These are phyloP conservation scores for Champsocephalus gunnari DNA, from an alignment of 2,797 vertebrate species.

Conservation along the genomic window DNA sequence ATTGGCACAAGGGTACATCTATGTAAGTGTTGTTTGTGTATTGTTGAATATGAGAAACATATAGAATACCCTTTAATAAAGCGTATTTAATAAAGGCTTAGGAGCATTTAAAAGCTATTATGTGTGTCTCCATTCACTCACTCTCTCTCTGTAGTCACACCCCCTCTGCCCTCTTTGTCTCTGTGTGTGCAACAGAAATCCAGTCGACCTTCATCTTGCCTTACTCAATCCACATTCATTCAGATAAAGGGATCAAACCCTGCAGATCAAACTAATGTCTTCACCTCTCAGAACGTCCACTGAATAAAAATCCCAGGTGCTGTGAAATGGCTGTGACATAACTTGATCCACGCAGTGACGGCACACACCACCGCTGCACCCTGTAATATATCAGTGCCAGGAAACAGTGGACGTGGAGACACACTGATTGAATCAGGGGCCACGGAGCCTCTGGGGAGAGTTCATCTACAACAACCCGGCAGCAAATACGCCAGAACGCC, in stretches of 20 bases:
- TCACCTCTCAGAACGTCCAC: conserved; percentile 71
- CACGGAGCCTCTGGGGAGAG: conserved; percentile 73
- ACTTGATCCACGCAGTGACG: conserved; percentile 84
- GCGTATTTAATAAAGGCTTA: conserved; percentile 1
- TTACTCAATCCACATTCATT: conserved; percentile 73
- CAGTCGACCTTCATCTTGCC: conserved; percentile 80
- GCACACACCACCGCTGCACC: conserved; percentile 74
- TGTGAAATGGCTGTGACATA: conserved; percentile 83
- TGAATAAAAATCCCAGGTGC: conserved; percentile 75
- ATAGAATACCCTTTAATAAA: not conserved
- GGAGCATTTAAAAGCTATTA: not conserved
- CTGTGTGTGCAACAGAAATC: conserved; percentile 37
- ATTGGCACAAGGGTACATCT: too few relatives aligned
- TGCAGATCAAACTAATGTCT: conserved; percentile 82
- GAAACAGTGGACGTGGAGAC: conserved; percentile 78
- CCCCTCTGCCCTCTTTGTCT: conserved; percentile 38
- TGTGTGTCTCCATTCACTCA: conserved; percentile 17
- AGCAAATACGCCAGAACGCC: conserved; percentile 56
- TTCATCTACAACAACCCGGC: conserved; percentile 73
- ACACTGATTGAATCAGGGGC: conserved; percentile 83
- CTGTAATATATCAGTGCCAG: conserved; percentile 88
- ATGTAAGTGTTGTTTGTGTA: not conserved
- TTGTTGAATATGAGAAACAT: conserved; percentile 17
- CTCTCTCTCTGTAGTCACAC: conserved; percentile 20
- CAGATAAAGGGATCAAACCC: conserved; percentile 79